Evolutionary conservation across 1,140 invertebrate species (phyloP).

Genomic region (Diabrotica undecimpunctata): DNA sequence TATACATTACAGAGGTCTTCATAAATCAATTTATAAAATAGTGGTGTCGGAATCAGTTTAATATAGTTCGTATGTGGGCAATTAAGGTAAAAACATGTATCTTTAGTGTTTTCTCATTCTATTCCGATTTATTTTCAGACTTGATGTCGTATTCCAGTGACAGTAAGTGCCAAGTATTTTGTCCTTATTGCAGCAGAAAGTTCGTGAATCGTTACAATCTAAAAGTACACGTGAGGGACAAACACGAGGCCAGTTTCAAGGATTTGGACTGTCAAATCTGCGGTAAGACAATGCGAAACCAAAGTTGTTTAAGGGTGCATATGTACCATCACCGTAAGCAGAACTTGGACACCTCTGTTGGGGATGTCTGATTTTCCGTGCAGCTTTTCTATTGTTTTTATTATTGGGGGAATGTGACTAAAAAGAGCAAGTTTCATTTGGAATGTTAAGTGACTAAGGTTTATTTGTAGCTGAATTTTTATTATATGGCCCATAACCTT

Average conservation of each 20-base stretch:
- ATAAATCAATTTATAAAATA: not conserved
- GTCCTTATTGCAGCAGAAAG: constrained; percentile 55
- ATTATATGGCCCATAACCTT: too few relatives aligned
- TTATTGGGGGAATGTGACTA: too few relatives aligned
- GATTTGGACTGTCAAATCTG: constrained; percentile 56
- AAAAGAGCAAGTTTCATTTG: too few relatives aligned
- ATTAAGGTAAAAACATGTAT: constrained; percentile 28
- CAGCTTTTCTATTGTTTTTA: too few relatives aligned
- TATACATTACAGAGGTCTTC: too few relatives aligned
- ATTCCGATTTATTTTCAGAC: constrained; percentile 33
- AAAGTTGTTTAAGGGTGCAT: constrained; percentile 56
- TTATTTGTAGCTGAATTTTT: too few relatives aligned
- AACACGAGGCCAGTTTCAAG: constrained; percentile 51
- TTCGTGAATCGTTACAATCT: constrained; percentile 61
- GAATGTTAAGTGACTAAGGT: too few relatives aligned
- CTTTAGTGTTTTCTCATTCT: constrained; percentile 25
- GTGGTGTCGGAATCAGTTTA: not conserved
- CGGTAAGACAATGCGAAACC: constrained; percentile 57
- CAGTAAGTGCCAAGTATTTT: constrained; percentile 54
- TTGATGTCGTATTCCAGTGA: constrained; percentile 34
- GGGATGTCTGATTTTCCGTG: too few relatives aligned
- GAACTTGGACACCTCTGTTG: constrained; percentile 14
- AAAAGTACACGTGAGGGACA: constrained; percentile 59
- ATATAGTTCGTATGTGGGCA: not conserved
- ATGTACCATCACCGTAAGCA: constrained; percentile 60